phyloP scores from a whole-genome alignment of 2,113 vertebrate species.

The Phainopepla nitens region DNA sequence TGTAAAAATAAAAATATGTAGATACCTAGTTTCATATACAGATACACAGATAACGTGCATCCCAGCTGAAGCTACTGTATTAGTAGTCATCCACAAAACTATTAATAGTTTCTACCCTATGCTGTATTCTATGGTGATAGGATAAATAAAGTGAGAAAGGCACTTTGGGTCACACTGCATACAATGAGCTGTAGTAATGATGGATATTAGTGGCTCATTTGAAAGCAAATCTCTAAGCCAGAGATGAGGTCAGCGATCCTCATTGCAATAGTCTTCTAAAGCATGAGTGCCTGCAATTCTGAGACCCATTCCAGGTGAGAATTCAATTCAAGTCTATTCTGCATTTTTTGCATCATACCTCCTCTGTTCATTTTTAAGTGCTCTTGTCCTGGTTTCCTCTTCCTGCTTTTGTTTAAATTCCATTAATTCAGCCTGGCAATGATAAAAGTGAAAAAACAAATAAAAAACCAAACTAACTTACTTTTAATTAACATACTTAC shows the following conservation, averaged over 20 bases:
- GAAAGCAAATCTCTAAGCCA: not conserved
- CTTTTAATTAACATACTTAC: slow-evolving; percentile 17
- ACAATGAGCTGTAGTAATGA: not conserved
- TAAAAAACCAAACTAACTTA: not conserved
- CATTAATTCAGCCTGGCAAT: slow-evolving; percentile 68
- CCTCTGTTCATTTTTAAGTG: slow-evolving; percentile 65
- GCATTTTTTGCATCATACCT: slow-evolving; percentile 67
- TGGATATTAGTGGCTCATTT: not conserved
- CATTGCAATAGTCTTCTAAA: not conserved
- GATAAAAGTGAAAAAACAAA: slow-evolving; percentile 11
- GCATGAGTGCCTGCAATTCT: not conserved
- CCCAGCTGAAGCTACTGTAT: not conserved
- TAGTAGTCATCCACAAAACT: not conserved
- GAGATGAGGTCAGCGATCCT: not conserved
- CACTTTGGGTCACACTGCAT: not conserved
- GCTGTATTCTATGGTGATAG: not conserved
- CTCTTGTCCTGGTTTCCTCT: slow-evolving; percentile 62
- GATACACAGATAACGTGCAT: not conserved
- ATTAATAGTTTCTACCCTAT: not conserved
- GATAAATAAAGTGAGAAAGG: not conserved
- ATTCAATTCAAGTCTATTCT: not conserved
- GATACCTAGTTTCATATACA: not conserved
- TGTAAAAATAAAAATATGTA: not conserved
- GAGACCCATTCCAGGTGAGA: not conserved
- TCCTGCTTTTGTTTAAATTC: slow-evolving; percentile 64